Base-by-base conservation (phyloP, 2,888 invertebrate genomes). In the Spodoptera littoralis region DNA sequence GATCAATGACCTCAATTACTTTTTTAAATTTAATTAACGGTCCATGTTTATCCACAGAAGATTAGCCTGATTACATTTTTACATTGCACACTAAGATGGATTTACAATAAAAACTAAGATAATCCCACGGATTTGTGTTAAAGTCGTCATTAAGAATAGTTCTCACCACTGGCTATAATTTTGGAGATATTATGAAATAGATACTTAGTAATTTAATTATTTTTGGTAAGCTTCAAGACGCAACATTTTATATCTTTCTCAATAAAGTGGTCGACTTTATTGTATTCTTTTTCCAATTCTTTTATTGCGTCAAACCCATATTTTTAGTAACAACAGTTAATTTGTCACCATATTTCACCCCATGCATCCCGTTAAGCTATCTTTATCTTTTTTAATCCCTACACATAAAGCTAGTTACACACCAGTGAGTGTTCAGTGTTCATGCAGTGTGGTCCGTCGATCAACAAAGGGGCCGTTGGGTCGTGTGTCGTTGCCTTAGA, bases 361-460 rank as follows among this genome's bases (percentile, higher is more conserved):
- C 46, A 52, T 62, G 9, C 8, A 59, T 66, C 43, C 56, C 13
- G 58, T 61, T 64, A 70, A 66, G 55, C 59, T 13, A 57, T 45
- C 53, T 58, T 73, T 75, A 80, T 75, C 74, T 60, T 62, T 52
- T 60, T 24, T 81, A 81, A 83, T 76, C 80, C 76, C 56, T 81
- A 82, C 78, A 79, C 69, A 77, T 74, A 64, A 67, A 68, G 58
- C 60, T 52, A 64, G 60, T 50, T 70, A 73, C 68, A 80, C 77
- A 75, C 69, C 66, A 71, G 74, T 60, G 70, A 52, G 43, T 71
- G 65, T 76, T 63, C 77, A 52, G 41, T 71, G 65, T 76, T 63
- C 77, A 60, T 66, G 60, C 65, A 72, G 84, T 85, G 84, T 85
- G 86, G 87, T 84, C 84, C 64, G 65, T 51, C 76, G 78, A 78